Base-by-base conservation (phyloP, 2,113 vertebrate species). In the Gila orcuttii region DNA sequence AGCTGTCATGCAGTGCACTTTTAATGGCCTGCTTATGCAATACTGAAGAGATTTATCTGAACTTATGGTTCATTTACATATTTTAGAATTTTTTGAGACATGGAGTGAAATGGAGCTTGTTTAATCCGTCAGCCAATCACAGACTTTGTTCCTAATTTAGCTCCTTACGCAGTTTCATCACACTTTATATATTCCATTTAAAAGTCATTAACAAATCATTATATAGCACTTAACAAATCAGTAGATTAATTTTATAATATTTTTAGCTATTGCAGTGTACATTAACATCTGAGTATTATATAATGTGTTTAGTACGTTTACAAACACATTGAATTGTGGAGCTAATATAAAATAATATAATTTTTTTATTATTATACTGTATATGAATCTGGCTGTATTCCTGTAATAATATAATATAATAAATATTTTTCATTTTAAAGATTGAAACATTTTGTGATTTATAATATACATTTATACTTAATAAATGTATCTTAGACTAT, bases 1-100 rank as follows among this genome's bases (percentile, higher is more conserved):
- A 25, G 31, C 50, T 39, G 66, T 55, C 66, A 82, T 52, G 28
- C 12, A 52, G 10, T 36, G 47, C 6, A 39, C 66, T 25, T 59
- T 73, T 74, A 57, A 83, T 73, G 47, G 68, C 19, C 21, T n/a
- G 82, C 82, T 83, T 59, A 73, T 36, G 33, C 21, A 55, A 73
- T 59, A 28, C 12, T 15, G 31, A 28, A 83, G 15, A 57, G 21
- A 73, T 59, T 82, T n/a, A 52, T 82, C 80, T 69, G 62, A 82
- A 73, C 12, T 10, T 55, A 23, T 1, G 50, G 50, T 83, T 57
- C 31, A 57, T 73, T 59, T 71, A 55, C 28, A 71, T 52, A 71
- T 52, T 81, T 66, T 52, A 19, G 42, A 45, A 82, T 25, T n/a
- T 64, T 82, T 52, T 52, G 62, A 31, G 25, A 33, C 45, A 31